Conservation (phyloP, 2,113 vertebrate species). For the Paratilapia polleni region DNA sequence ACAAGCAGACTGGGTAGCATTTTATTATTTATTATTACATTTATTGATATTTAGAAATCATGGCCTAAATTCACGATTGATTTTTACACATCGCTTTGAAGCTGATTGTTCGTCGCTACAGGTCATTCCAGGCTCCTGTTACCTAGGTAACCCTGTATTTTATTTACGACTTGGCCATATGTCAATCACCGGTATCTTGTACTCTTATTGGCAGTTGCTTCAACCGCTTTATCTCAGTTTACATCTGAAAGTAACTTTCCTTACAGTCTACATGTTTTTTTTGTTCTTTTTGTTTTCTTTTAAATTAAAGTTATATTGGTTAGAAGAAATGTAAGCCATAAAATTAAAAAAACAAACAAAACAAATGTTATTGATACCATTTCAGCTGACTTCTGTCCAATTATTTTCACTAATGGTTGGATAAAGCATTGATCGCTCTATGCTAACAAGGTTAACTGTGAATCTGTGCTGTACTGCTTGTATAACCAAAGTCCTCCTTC, state of each 20-base stretch:
- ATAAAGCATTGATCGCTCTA: neutral
- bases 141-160: neutral
- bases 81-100: neutral
- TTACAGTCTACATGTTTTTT: neutral
- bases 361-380: neutral
- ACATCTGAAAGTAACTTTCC: neutral
- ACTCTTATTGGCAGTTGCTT: neutral
- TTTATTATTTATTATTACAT: no score
- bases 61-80: no score
- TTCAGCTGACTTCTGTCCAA: neutral
- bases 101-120: neutral
- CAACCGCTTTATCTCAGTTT: neutral
- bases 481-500: neutral
- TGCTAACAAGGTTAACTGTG: neutral
- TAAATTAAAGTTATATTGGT: accelerated
- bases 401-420: neutral
- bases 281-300: no score
- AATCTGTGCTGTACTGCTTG: accelerated
- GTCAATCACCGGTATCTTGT: neutral
- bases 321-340: neutral
- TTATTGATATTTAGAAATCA: no score
- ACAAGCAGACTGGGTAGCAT: no score
- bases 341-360: neutral
- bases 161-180: neutral
- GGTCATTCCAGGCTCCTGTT: neutral